A percentile compares a stretch with the other conserved stretches of the same genome.
Conservation (phyloP, 2,888 invertebrate genomes). For the Drosophila atripex region DNA sequence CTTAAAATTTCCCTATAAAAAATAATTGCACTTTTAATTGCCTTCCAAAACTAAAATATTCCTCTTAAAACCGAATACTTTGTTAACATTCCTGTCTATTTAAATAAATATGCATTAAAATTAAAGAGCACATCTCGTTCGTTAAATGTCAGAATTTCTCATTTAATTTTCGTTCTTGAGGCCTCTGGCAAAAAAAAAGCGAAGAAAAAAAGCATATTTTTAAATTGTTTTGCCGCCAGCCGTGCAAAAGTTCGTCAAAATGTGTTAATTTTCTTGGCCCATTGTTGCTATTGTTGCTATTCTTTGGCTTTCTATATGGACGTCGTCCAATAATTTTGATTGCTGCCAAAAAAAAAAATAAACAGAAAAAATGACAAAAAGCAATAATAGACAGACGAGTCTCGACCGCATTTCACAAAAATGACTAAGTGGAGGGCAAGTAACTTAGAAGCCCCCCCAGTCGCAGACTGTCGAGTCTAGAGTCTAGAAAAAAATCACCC, state of each 20-base stretch:
- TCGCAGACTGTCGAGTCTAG: background rate
- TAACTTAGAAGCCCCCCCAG: background rate
- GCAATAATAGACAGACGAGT: slow-evolving; percentile 38
- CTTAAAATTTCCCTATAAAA: too few species aligned
- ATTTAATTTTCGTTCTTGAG: slow-evolving; percentile 7
- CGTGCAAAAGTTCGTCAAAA: slow-evolving; percentile 47
- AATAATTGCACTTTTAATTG: too few species aligned
- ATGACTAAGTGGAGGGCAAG: slow-evolving; percentile 43
- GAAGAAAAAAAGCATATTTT: slow-evolving; percentile 48
- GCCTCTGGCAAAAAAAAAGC: background rate
- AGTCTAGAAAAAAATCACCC: background rate
- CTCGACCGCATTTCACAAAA: slow-evolving; percentile 36
- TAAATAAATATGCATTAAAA: background rate
- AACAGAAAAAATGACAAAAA: background rate
- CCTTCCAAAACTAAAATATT: too few species aligned
- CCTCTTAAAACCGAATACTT: too few species aligned
- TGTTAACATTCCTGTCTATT: too few species aligned
- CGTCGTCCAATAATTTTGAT: slow-evolving; percentile 68
- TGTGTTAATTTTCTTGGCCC: slow-evolving; percentile 70
- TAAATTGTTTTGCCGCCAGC: slow-evolving; percentile 56
- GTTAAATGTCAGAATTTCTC: background rate
- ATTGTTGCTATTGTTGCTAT: slow-evolving; percentile 6
- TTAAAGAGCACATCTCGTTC: slow-evolving; percentile 12
- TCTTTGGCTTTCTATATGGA: slow-evolving; percentile 23
- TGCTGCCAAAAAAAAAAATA: slow-evolving; percentile 63